A percentile compares a stretch with the other conserved stretches of the same genome.
Evolutionary conservation across 2,113 vertebrate species (phyloP).

Genomic region (Rhagologus leucostigma): DNA sequence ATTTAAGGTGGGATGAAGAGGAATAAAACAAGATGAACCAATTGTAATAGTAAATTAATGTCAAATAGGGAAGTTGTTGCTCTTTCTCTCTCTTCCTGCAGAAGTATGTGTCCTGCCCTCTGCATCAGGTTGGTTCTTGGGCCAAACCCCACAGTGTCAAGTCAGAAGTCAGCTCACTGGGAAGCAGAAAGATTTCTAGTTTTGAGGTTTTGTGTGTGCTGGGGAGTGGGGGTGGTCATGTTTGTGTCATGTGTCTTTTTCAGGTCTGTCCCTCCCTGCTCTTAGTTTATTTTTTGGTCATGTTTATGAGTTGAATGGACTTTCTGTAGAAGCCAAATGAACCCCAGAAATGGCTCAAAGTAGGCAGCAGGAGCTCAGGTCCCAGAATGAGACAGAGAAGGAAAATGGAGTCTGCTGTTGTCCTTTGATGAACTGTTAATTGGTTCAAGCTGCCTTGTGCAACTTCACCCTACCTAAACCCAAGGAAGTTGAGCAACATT

Average conservation of each 20-base stretch:
- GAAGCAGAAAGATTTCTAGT: neutral
- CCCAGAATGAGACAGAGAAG: neutral
- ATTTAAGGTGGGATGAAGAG: neutral
- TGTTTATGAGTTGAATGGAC: neutral
- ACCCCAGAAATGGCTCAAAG: neutral
- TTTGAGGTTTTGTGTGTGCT: neutral
- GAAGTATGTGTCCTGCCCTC: neutral
- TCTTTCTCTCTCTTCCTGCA: neutral
- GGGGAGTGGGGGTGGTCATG: neutral
- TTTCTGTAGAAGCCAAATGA: neutral
- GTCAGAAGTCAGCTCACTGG: neutral
- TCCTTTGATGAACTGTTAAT: neutral
- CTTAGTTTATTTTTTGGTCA: neutral
- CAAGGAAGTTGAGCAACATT: neutral
- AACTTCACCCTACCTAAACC: neutral
- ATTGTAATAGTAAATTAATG: neutral
- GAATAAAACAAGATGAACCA: neutral
- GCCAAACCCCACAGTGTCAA: neutral
- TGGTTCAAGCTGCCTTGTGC: neutral
- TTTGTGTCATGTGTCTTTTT: neutral
- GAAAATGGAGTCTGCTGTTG: neutral
- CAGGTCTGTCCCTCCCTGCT: rapidly evolving
- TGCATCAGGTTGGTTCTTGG: neutral
- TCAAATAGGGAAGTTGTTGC: neutral
- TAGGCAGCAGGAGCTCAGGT: neutral